A percentile compares a stretch with the other conserved stretches of the same genome.
phyloP scores from a whole-genome alignment of 2,888 invertebrate genomes.

The Drosophila niveifrons region DNA sequence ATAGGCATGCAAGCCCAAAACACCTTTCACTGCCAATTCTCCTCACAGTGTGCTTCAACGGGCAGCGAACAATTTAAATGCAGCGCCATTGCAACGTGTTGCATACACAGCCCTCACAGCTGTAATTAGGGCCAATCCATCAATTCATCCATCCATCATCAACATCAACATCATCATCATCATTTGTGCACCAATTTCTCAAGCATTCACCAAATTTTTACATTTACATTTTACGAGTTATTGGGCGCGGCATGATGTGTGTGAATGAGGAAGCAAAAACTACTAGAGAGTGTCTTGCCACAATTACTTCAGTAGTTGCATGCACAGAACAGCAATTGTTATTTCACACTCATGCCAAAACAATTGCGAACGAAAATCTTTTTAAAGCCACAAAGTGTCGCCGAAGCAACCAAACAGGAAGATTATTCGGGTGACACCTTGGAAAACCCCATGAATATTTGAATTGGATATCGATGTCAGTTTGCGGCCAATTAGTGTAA shows the following conservation, averaged over 20 bases:
- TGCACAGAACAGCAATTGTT: constrained; percentile 43
- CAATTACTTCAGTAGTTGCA: constrained; percentile 24
- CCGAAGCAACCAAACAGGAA: constrained; percentile 33
- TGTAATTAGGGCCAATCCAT: constrained; percentile 48
- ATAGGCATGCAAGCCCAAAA: not conserved
- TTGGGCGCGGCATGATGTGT: constrained; percentile 38
- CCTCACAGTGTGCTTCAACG: not conserved
- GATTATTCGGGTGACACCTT: constrained; percentile 10
- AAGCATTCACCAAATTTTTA: constrained; percentile 32
- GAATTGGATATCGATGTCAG: constrained; percentile 45
- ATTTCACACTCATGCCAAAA: not conserved
- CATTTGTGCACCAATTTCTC: constrained; percentile 40
- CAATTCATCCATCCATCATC: constrained; percentile 25
- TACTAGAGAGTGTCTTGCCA: constrained; percentile 6
- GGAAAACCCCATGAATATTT: constrained; percentile 24
- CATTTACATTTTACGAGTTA: constrained; percentile 45
- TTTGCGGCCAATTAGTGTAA: constrained; percentile 42
- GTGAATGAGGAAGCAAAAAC: constrained; percentile 49
- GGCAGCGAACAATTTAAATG: constrained; percentile 14
- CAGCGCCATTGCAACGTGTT: constrained; percentile 34
- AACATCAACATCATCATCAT: not conserved
- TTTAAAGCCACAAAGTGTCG: not conserved
- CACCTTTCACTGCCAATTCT: constrained; percentile 46
- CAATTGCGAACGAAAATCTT: constrained; percentile 4
- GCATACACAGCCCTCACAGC: constrained; percentile 26